phyloP scores from a whole-genome alignment of 2,113 vertebrate genomes.

The Dendropsophus ebraccatus region DNA sequence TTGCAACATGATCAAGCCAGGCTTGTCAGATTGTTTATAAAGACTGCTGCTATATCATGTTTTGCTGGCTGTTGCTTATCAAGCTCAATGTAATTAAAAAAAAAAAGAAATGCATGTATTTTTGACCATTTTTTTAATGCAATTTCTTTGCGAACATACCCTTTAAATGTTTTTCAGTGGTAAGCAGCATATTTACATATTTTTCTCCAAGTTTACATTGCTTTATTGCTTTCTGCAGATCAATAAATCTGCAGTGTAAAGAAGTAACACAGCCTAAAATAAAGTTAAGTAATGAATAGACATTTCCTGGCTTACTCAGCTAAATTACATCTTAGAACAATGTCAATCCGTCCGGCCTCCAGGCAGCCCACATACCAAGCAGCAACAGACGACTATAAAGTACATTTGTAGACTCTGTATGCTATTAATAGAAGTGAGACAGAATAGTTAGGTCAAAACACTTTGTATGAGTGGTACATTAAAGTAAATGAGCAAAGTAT shows the following conservation, averaged over 20 bases:
- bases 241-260: background rate
- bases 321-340: conserved; percentile 53
- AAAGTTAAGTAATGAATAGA: conserved; percentile 34
- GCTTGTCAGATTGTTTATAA: too few relatives aligned
- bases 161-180: too few relatives aligned
- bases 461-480: conserved; percentile 43
- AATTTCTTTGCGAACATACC: too few relatives aligned
- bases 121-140: too few relatives aligned
- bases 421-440: conserved; percentile 28
- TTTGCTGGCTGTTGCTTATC: too few relatives aligned
- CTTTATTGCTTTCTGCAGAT: conserved; percentile 5
- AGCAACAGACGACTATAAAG: conserved; percentile 25
- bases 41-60: too few relatives aligned
- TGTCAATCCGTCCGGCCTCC: conserved; percentile 42
- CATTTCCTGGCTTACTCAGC: conserved; percentile 42
- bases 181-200: background rate
- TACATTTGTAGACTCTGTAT: conserved; percentile 20
- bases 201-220: background rate
- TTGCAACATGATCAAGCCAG: too few relatives aligned
- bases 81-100: too few relatives aligned
- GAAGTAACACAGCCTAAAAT: conserved; percentile 40
- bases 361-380: conserved; percentile 39
- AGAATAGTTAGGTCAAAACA: conserved; percentile 41
- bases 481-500: conserved; percentile 10
- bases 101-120: too few relatives aligned